These are phyloP conservation scores for Papilio demoleus DNA, from an alignment of 2,888 invertebrate species.

Conservation along the genomic window DNA sequence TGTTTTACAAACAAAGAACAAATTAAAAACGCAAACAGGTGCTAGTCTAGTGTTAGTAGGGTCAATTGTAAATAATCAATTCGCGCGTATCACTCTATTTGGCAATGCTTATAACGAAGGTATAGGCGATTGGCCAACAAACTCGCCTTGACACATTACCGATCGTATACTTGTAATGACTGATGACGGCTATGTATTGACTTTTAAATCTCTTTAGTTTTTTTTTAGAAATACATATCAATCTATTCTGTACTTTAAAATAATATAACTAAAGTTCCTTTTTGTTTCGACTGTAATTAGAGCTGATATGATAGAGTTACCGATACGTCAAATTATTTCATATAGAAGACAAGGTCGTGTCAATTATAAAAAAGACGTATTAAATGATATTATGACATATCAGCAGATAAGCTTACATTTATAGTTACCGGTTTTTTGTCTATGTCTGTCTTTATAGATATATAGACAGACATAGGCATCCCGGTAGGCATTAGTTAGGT, in stretches of 20 bases:
- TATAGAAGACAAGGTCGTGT: slow-evolving; percentile 31
- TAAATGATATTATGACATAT: not conserved
- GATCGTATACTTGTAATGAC: slow-evolving; percentile 46
- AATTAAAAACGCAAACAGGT: slow-evolving; percentile 25
- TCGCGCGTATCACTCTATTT: slow-evolving; percentile 29
- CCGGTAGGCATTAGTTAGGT: too few species aligned
- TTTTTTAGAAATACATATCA: not conserved
- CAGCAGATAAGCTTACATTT: not conserved
- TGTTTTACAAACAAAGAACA: slow-evolving; percentile 6
- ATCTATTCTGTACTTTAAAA: slow-evolving; percentile 17
- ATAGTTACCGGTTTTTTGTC: too few species aligned
- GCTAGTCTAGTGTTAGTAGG: too few species aligned
- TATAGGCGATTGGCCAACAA: slow-evolving; percentile 42
- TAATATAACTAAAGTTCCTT: not conserved
- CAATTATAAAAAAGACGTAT: slow-evolving; percentile 7
- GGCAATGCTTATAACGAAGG: slow-evolving; percentile 39
- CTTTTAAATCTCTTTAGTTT: slow-evolving; percentile 22
- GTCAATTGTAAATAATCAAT: slow-evolving; percentile 30
- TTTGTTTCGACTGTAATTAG: slow-evolving; percentile 18
- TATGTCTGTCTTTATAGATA: not conserved
- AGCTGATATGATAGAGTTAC: slow-evolving; percentile 29
- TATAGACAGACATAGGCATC: too few species aligned
- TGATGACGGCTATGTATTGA: slow-evolving; percentile 39
- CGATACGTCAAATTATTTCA: slow-evolving; percentile 33
- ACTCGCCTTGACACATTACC: slow-evolving; percentile 50